Base-by-base conservation (phyloP, 2,888 invertebrate species). In the Mamestra brassicae region DNA sequence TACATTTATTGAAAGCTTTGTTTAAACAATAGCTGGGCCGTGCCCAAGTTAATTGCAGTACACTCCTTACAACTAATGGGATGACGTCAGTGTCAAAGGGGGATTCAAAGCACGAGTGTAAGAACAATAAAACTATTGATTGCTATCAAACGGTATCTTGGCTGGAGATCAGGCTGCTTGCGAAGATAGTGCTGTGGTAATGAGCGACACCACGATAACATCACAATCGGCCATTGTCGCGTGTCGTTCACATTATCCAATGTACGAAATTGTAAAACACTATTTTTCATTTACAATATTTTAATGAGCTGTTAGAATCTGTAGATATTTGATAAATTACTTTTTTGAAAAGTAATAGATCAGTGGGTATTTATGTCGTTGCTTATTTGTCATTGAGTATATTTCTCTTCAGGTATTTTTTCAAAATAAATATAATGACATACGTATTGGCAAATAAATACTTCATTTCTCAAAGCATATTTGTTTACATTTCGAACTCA, bases 101-200 rank as follows among this genome's bases (percentile, higher is more conserved):
- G 42, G 85, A 92, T 92, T 91, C 90, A 86, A 90, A 86, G 89
- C 90, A 91, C 89, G 90, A 89, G 83, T 85, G 83, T 79, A 80
- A 79, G 89, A 87, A 92, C 90, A 93, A 92, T 91, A 89, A 80
- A 91, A 87, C 85, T 85, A 90, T 91, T 90, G 89, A 92, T 87
- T 89, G 87, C 85, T 85, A 88, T 88, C 87, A 82, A 88, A 88
- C 87, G 83, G 85, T 80, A 92, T 92, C 91, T 85, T 71, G 79
- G 87, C 78, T 78, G 79, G 85, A 87, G 89, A 92, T 92, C 90
- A 84, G 63, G 77, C 79, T 86, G 77, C 79, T 86, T 74, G 76
- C 76, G 81, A 87, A 90, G 88, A 89, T 88, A 76, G 74, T 68
- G 60, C 84, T 88, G 66, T 74, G 74, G 77, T 90, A 90, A 91